Percentiles rank a stretch among this genome's conserved stretches.
Conservation (phyloP, 2,797 vertebrate species). For the Lindbergichthys nudifrons region DNA sequence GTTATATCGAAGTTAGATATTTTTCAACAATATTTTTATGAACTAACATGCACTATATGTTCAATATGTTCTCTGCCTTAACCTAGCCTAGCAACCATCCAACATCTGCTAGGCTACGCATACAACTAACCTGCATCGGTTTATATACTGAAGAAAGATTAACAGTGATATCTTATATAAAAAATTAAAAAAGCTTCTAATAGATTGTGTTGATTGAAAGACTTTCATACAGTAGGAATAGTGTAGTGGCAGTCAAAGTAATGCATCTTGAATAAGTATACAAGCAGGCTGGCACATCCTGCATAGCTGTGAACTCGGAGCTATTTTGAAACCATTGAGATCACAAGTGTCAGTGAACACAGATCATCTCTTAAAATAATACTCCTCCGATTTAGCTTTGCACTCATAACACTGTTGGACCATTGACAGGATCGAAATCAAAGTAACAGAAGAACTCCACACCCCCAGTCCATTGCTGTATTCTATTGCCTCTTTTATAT, state of each 20-base stretch:
- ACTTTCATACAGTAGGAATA: neutral
- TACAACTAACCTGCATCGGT: neutral
- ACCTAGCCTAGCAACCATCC: neutral
- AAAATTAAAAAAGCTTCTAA: no score
- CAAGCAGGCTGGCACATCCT: neutral
- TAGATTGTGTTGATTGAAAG: neutral
- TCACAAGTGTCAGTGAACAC: neutral
- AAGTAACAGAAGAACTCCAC: neutral
- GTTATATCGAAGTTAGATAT: no score
- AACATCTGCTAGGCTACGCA: neutral
- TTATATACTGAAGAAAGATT: neutral
- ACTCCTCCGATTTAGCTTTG: neutral
- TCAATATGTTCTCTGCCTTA: neutral
- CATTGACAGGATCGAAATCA: neutral
- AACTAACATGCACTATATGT: neutral
- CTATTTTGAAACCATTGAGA: neutral
- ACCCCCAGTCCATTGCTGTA: neutral
- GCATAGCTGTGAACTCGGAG: neutral
- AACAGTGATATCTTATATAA: neutral
- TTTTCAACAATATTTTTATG: neutral
- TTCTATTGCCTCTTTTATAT: neutral
- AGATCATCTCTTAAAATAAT: neutral
- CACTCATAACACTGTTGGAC: neutral
- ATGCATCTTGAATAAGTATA: neutral
- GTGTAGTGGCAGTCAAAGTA: no score